Evolutionary conservation across 1,140 invertebrate genomes (phyloP), one percentile per base, ranked within the genome.

Genomic region (Cherax quadricarinatus): DNA sequence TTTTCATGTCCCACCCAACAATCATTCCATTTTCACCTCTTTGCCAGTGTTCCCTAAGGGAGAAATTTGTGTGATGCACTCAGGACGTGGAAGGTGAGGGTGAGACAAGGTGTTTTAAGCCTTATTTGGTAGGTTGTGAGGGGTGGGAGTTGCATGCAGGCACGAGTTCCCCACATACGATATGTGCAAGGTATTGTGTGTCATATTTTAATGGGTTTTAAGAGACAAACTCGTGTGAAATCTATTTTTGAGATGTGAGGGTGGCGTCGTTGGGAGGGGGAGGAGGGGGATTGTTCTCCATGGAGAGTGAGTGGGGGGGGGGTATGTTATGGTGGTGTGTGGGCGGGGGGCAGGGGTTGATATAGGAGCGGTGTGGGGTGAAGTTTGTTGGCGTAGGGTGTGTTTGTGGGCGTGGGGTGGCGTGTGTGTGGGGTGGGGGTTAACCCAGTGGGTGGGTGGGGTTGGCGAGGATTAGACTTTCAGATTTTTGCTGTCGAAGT

Each of bases 1-100:
- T 91, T 91, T 91, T 91, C 89, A 86, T 91, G 83, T 86, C 75
- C 89, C 51, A 78, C 53, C 66, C 21, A 16, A 18, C 66, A 12
- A 70, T 18, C 21, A 30, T 60, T 48, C 79, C 82, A 85, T 91
- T 91, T 85, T 85, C 18, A 53, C 89, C 79, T 86, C 82, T 91
- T 91, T 91, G 86, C 73, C 30, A 60, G 78, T 24, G 14, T 49
- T 24, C 12, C 79, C 41, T 91, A 85, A 86, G 89, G 48, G 82
- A 49, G 84, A 86, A 91, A 91, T 66, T 85, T 53, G 70, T 83
- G 89, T 85, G 89, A 85, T 73, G 53, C 16, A 57, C 79, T 79
- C n/a, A 60, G 49, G 83, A 30, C 79, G 62, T 9, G 60, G 60
- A 21, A 51, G 60, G 51, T 7, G 21, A 21, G 12, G 30, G 12